Evolutionary conservation across 2,113 vertebrate species (phyloP).

Genomic region (Euleptes europaea): DNA sequence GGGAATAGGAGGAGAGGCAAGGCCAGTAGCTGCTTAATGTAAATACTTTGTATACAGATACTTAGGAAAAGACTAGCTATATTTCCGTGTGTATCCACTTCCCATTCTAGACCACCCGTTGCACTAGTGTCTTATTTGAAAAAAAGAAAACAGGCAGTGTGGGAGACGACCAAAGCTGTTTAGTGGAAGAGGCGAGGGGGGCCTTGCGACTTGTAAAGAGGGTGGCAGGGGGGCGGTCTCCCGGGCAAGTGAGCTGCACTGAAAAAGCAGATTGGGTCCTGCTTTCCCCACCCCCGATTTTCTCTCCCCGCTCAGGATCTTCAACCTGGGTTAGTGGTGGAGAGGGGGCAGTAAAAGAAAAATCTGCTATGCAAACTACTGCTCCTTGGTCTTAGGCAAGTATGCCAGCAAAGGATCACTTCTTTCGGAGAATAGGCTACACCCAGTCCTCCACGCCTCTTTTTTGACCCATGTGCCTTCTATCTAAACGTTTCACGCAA

Average conservation of each 20-base stretch:
- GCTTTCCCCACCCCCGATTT: not conserved
- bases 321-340: not conserved
- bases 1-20: not conserved
- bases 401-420: constrained; percentile 34
- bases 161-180: not conserved
- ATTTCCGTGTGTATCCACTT: not conserved
- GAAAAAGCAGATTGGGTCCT: constrained; percentile 1
- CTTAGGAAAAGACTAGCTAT: not conserved
- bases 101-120: constrained; percentile 16
- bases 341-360: not conserved
- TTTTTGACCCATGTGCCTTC: constrained; percentile 66
- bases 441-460: constrained; percentile 10
- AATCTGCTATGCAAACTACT: constrained; percentile 57
- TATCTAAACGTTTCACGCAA: not conserved
- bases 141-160: not conserved
- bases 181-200: rapidly evolving
- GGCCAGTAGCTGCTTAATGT: not conserved
- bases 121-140: constrained; percentile 30
- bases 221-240: not conserved
- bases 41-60: constrained; percentile 28
- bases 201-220: not conserved
- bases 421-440: not conserved
- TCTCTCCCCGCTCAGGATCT: not conserved
- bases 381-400: not conserved
- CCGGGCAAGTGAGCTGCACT: not conserved